Evolutionary conservation across 2,888 invertebrate genomes (phyloP).

Genomic region (Anarsia innoxiella): DNA sequence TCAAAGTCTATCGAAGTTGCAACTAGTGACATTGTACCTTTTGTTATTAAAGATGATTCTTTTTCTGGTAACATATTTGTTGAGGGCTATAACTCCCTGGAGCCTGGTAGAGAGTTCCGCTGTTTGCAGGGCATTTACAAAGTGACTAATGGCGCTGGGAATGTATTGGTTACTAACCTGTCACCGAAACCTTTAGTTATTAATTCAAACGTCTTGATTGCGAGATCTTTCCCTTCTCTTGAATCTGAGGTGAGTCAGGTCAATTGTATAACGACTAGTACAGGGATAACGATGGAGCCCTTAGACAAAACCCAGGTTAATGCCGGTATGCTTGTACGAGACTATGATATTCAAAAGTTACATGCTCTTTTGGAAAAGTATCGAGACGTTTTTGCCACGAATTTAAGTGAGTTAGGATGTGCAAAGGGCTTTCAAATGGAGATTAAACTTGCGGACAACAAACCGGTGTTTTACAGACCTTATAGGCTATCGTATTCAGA

Average conservation of each 20-base stretch:
- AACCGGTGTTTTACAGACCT: slow-evolving; percentile 20
- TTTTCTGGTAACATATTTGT: background rate
- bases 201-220: background rate
- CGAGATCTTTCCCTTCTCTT: background rate
- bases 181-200: background rate
- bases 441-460: slow-evolving; percentile 17
- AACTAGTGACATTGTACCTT: background rate
- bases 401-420: slow-evolving; percentile 18
- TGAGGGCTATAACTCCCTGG: background rate
- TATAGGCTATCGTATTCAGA: slow-evolving; percentile 19
- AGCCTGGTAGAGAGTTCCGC: background rate
- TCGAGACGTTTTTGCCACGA: slow-evolving; percentile 4
- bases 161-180: background rate
- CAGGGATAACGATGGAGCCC: background rate
- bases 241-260: background rate
- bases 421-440: slow-evolving; percentile 14
- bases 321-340: background rate
- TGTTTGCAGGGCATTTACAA: background rate
- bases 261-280: background rate
- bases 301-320: background rate
- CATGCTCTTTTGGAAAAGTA: slow-evolving; percentile 3
- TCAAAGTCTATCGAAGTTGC: background rate
- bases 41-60: background rate
- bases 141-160: background rate
- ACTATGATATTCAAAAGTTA: background rate